Base-by-base conservation (phyloP, 1,140 invertebrate species). In the Spodoptera frugiperda region DNA sequence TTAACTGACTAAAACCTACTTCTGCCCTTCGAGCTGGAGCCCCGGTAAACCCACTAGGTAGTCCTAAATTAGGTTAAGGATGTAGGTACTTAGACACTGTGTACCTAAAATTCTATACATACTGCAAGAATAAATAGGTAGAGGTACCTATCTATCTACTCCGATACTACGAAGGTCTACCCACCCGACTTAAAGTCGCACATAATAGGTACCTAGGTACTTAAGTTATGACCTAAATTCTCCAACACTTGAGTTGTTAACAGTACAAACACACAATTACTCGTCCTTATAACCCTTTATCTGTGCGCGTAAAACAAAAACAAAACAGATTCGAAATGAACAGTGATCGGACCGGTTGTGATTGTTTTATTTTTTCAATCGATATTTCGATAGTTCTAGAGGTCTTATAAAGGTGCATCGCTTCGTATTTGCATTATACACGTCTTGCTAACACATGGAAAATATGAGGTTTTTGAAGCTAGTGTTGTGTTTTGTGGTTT, bases 321-420 rank as follows among this genome's bases (percentile, higher is more conserved):
- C 25, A 53, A 53, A 33, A 14, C n/a, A 51, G 65, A 68, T 48
- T 68, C n/a, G n/a, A 6, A 17, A 30, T 33, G 65, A n/a, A 21
- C 11, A 51, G 65, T 68, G 65, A 68, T 12, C 65, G n/a, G 19
- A 53, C n/a, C 65, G 48, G 65, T 68, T 49, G 46, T 53, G 21
- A 17, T 51, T 15, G 25, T 10, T 0, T 53, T 44, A 10, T 63
- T 63, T 63, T 63, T 63, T 63, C 33, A 44, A 44, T 44, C 33
- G 14, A 25, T 25, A 25, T 25, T n/a, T 25, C 25, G 25, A 53
- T 30, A 30, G 2, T 5, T 15, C 3, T 49, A 4, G 30, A 68
- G 5, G 15, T 8, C 3, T 11, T 51, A 17, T 30, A 68, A 17
- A 53, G 25, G 65, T 51, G 48, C 65, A 17, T 67, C 44, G 14